Evolutionary conservation across 2,113 vertebrate genomes (phyloP).

Genomic region (Petrocephalus zakoni): DNA sequence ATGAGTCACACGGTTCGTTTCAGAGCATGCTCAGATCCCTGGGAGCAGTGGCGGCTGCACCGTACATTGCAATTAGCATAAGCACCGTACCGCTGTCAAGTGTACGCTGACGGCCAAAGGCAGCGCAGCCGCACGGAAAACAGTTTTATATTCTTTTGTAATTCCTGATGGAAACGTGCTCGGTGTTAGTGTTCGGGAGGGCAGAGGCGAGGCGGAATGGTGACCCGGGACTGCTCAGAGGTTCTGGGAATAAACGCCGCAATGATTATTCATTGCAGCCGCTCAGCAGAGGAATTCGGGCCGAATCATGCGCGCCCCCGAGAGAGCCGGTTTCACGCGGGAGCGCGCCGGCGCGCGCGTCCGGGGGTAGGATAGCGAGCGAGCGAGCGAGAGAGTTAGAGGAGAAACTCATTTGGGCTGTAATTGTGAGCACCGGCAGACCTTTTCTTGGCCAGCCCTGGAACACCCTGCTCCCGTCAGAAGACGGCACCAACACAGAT

Average conservation of each 20-base stretch:
- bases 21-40: neutral
- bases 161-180: neutral
- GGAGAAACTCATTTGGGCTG: conserved; percentile 22
- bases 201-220: neutral
- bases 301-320: neutral
- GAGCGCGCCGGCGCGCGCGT: neutral
- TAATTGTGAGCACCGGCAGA: conserved; percentile 17
- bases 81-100: neutral
- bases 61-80: neutral
- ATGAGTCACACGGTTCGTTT: conserved; percentile 15
- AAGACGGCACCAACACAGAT: neutral
- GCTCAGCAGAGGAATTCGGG: conserved; percentile 2
- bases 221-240: neutral
- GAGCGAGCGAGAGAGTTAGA: neutral
- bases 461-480: conserved; percentile 5
- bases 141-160: neutral
- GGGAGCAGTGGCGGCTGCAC: neutral
- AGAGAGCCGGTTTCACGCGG: neutral
- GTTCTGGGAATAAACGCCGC: conserved; percentile 1
- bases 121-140: neutral
- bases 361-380: neutral
- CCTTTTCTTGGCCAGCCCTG: neutral
- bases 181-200: neutral
- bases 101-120: neutral
- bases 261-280: conserved; percentile 1